Conservation (phyloP, 2,888 invertebrate genomes). For the Drosophila diplacantha region DNA sequence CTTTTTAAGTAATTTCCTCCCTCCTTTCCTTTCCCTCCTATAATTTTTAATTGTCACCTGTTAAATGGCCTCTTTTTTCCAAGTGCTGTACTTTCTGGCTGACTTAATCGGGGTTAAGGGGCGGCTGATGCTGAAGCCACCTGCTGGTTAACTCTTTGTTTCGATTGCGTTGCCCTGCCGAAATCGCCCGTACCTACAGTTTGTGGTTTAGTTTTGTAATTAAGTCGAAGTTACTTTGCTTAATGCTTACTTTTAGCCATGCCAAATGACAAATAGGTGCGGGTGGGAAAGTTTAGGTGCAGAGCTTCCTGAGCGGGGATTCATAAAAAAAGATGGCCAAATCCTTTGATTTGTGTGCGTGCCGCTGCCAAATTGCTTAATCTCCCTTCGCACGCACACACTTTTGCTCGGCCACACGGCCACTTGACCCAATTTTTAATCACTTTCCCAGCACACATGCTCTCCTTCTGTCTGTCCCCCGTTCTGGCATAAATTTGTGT, state of each 20-base stretch:
- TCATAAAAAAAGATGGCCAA: constrained; percentile 51
- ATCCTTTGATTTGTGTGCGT: constrained; percentile 68
- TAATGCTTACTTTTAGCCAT: constrained; percentile 26
- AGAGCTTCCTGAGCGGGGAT: not conserved
- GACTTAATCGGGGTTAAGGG: constrained; percentile 10
- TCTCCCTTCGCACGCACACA: constrained; percentile 64
- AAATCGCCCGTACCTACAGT: constrained; percentile 8
- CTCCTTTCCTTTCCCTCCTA: accelerated
- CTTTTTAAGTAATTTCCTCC: too few species aligned
- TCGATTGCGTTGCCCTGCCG: not conserved
- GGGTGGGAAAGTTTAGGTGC: constrained; percentile 25
- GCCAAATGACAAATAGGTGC: constrained; percentile 44
- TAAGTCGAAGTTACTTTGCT: constrained; percentile 36
- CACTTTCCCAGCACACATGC: constrained; percentile 65
- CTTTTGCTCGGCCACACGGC: constrained; percentile 26
- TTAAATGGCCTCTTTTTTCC: not conserved
- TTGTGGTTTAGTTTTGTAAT: constrained; percentile 45
- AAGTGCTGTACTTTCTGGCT: constrained; percentile 12
- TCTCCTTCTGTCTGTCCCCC: constrained; percentile 24
- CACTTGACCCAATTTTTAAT: constrained; percentile 74
- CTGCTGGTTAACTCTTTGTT: constrained; percentile 31
- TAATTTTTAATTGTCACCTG: too few species aligned
- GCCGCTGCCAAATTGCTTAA: constrained; percentile 67
- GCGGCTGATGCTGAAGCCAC: constrained; percentile 11
- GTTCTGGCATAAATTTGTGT: constrained; percentile 61